These are phyloP conservation scores for Hippoglossus stenolepis DNA, from an alignment of 2,113 vertebrate genomes.

Conservation along the genomic window DNA sequence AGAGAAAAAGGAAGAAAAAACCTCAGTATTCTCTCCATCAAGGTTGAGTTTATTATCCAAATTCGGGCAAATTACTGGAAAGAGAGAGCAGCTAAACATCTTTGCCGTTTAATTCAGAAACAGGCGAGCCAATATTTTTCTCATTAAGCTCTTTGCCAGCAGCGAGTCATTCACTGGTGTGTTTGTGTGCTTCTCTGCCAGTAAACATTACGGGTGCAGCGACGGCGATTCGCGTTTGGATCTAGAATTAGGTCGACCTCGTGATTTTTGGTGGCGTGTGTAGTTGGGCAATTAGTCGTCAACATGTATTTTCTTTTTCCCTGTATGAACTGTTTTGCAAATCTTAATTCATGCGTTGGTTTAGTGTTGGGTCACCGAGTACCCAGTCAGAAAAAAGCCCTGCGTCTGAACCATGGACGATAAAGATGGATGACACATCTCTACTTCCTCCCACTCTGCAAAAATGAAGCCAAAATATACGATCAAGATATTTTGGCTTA, in stretches of 20 bases:
- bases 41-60: slow-evolving; percentile 67
- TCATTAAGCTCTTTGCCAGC: slow-evolving; percentile 46
- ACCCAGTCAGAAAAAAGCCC: neutral
- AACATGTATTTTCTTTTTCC: neutral
- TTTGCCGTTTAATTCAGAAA: slow-evolving; percentile 53
- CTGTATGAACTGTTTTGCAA: neutral
- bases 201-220: slow-evolving; percentile 7
- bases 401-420: too few species aligned
- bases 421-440: too few species aligned
- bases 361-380: neutral
- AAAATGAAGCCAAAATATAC: too few species aligned
- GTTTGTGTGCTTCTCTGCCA: slow-evolving; percentile 29
- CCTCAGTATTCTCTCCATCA: slow-evolving; percentile 33
- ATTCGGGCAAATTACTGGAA: slow-evolving; percentile 33
- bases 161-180: neutral
- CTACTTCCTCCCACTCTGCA: too few species aligned
- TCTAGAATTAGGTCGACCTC: neutral
- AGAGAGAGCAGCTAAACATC: slow-evolving; percentile 32
- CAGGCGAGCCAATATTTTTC: slow-evolving; percentile 57
- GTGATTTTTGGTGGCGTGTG: neutral
- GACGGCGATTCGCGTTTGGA: neutral
- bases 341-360: neutral
- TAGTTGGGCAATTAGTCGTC: neutral
- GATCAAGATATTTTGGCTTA: too few species aligned
- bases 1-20: slow-evolving; percentile 20